A percentile compares a stretch with the other conserved stretches of the same genome.
Conservation (phyloP, 2,797 vertebrate species). For the Crocidura indochinensis region DNA sequence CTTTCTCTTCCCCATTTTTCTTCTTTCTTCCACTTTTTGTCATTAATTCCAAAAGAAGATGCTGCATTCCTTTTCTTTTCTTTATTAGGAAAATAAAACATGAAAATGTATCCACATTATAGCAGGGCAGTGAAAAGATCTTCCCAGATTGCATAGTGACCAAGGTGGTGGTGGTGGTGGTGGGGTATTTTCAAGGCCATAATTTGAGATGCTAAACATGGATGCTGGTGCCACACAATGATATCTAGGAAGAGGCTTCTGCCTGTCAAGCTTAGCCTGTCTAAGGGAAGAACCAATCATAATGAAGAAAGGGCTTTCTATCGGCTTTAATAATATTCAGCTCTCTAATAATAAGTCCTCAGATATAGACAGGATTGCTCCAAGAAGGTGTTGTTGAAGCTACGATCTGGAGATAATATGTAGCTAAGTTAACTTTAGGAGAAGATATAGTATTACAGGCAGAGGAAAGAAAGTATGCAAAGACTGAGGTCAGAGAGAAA, state of each 20-base stretch:
- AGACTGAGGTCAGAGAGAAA: conserved; percentile 7
- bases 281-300: background rate
- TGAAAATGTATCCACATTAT: background rate
- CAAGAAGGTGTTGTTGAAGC: background rate
- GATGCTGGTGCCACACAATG: rapidly evolving
- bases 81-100: conserved; percentile 25
- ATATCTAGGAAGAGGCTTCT: background rate
- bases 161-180: background rate
- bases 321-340: background rate
- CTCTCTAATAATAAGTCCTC: background rate
- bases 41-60: too few species aligned
- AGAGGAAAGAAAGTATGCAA: background rate
- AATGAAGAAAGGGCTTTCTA: background rate
- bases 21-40: background rate
- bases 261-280: background rate
- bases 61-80: conserved; percentile 4
- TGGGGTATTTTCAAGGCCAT: background rate
- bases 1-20: background rate
- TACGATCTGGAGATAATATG: background rate
- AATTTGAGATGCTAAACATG: background rate
- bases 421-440: background rate
- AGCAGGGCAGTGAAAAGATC: background rate
- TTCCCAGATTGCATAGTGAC: background rate
- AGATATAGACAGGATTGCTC: background rate
- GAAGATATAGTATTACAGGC: background rate